A percentile compares a stretch with the other conserved stretches of the same genome.
Evolutionary conservation across 2,113 vertebrate species (phyloP).

Genomic region (Varanus salvator): DNA sequence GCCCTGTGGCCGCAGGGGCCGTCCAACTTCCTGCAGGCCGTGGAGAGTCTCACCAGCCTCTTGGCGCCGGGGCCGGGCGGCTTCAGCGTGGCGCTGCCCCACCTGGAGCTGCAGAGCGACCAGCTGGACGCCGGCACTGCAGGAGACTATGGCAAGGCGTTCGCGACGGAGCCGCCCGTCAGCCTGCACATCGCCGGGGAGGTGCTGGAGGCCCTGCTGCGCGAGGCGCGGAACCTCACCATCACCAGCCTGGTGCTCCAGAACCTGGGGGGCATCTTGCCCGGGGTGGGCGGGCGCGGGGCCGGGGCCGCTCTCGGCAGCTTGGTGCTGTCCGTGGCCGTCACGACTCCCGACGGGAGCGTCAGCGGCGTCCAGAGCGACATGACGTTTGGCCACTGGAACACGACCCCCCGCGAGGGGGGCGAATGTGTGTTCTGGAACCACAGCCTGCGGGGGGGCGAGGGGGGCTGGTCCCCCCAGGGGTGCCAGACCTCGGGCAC

Average conservation of each 20-base stretch:
- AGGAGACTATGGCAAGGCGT: slow-evolving; percentile 42
- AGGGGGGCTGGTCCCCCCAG: slow-evolving; percentile 76
- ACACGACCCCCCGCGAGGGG: not conserved
- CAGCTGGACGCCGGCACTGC: not conserved
- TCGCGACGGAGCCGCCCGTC: slow-evolving; percentile 30
- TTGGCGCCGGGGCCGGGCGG: slow-evolving; percentile 5
- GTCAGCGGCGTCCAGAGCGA: slow-evolving; percentile 43
- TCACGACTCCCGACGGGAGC: slow-evolving; percentile 38
- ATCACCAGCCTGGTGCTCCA: slow-evolving; percentile 56
- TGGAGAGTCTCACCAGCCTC: slow-evolving; percentile 56
- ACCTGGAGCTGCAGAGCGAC: slow-evolving; percentile 39
- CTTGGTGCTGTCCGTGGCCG: slow-evolving; percentile 49
- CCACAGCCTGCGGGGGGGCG: slow-evolving; percentile 65
- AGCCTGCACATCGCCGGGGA: slow-evolving; percentile 20
- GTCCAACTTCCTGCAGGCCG: slow-evolving; percentile 58
- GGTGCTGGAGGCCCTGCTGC: slow-evolving; percentile 3
- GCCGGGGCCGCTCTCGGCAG: slow-evolving; percentile 42
- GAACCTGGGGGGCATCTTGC: slow-evolving; percentile 51
- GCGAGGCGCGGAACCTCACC: not conserved
- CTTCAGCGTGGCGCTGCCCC: slow-evolving; percentile 45
- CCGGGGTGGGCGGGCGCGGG: slow-evolving; percentile 31
- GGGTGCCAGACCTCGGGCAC: slow-evolving; percentile 72
- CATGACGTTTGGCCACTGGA: slow-evolving; percentile 71
- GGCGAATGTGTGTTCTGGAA: slow-evolving; percentile 86
- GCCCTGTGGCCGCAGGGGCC: not conserved